phyloP scores from a whole-genome alignment of 2,888 invertebrate genomes.

The Agonopterix alstromeriana region DNA sequence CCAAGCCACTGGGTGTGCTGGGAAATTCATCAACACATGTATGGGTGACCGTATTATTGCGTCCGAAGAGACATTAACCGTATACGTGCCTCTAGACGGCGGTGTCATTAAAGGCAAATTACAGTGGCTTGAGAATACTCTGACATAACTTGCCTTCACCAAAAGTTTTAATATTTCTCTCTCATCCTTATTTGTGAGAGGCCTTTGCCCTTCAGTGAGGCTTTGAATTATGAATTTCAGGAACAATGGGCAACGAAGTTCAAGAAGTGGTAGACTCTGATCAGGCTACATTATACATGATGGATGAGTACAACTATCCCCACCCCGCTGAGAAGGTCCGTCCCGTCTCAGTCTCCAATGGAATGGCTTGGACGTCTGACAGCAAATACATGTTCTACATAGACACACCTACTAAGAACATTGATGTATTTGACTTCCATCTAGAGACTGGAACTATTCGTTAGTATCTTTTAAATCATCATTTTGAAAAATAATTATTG shows the following conservation, averaged over 20 bases:
- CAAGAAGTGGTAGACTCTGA: slow-evolving; percentile 58
- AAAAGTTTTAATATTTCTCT: too few relatives aligned
- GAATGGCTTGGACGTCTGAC: slow-evolving; percentile 84
- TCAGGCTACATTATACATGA: slow-evolving; percentile 77
- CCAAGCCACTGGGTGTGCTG: too few relatives aligned
- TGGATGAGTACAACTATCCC: slow-evolving; percentile 54
- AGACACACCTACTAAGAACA: slow-evolving; percentile 80
- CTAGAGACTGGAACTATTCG: slow-evolving; percentile 74
- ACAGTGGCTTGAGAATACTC: too few relatives aligned
- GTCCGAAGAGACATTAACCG: too few relatives aligned
- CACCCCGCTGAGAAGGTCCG: slow-evolving; percentile 46
- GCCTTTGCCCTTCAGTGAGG: too few relatives aligned
- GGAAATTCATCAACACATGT: too few relatives aligned
- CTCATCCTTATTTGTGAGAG: too few relatives aligned
- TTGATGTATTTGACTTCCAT: slow-evolving; percentile 84
- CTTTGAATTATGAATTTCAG: slow-evolving; percentile 33
- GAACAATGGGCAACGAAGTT: slow-evolving; percentile 80
- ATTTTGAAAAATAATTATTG: too few relatives aligned
- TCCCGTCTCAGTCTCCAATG: slow-evolving; percentile 84
- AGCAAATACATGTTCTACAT: slow-evolving; percentile 86
- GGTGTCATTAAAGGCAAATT: too few relatives aligned
- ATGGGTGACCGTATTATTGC: too few relatives aligned
- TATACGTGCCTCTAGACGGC: too few relatives aligned
- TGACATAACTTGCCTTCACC: too few relatives aligned
- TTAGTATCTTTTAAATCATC: slow-evolving; percentile 43